These are phyloP conservation scores for Periophthalmodon schlosseri DNA, from an alignment of 2,113 vertebrate genomes.

Conservation along the genomic window DNA sequence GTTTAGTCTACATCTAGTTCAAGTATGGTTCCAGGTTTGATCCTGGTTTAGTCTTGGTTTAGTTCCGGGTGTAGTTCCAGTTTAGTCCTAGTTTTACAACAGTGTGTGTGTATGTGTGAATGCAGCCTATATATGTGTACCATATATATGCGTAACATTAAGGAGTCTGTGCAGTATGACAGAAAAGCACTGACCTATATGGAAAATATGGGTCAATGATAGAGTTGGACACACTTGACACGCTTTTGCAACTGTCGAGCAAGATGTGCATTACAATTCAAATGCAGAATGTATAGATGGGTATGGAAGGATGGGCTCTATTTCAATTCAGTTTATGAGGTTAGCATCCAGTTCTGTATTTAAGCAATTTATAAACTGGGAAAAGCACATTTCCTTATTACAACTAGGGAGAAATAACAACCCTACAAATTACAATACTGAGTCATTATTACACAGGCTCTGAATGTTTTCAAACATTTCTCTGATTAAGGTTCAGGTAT, in stretches of 20 bases:
- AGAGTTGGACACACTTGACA: not conserved
- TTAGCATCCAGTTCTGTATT: not conserved
- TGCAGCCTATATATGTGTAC: not conserved
- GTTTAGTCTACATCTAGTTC: too few species aligned
- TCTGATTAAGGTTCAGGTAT: too few species aligned
- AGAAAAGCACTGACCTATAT: conserved; percentile 12
- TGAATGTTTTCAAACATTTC: not conserved
- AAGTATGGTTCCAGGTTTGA: too few species aligned
- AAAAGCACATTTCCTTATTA: not conserved
- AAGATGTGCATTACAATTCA: not conserved
- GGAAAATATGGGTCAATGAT: conserved; percentile 7
- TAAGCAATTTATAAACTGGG: not conserved
- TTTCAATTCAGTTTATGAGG: not conserved
- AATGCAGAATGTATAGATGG: not conserved
- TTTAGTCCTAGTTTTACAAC: not conserved
- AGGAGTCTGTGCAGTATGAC: conserved; percentile 2
- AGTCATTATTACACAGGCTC: too few species aligned
- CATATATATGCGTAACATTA: not conserved
- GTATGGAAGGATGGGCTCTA: not conserved
- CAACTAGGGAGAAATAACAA: not conserved
- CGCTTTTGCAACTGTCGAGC: not conserved
- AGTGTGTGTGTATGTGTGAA: not conserved
- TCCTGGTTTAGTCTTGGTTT: not conserved
- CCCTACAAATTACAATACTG: not conserved
- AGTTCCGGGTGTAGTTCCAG: not conserved